Evolutionary conservation across 2,113 vertebrate species (phyloP).

Genomic region (Misgurnus anguillicaudatus): DNA sequence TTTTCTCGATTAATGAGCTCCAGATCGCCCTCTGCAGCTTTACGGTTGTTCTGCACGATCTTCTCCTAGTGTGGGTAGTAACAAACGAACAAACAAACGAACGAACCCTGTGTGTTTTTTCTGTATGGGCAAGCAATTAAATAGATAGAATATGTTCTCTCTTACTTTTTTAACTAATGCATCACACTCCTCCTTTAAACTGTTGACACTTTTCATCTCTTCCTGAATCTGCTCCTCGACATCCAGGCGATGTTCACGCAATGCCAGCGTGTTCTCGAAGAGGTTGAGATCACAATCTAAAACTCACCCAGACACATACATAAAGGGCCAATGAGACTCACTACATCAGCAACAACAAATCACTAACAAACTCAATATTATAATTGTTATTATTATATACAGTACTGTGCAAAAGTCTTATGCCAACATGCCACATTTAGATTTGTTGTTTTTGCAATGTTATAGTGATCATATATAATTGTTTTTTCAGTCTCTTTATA

Average conservation of each 20-base stretch:
- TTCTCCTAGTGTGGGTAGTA: slow-evolving; percentile 72
- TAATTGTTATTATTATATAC: too few species aligned
- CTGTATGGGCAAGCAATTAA: background rate
- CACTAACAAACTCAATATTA: too few species aligned
- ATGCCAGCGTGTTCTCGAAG: slow-evolving; percentile 79
- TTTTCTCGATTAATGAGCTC: slow-evolving; percentile 87
- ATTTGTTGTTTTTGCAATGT: too few species aligned
- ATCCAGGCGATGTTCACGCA: slow-evolving; percentile 79
- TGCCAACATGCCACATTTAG: too few species aligned
- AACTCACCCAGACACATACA: slow-evolving; percentile 28
- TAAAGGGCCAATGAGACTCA: background rate
- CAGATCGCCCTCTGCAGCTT: slow-evolving; percentile 73
- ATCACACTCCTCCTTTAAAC: slow-evolving; percentile 80
- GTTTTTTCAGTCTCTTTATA: too few species aligned
- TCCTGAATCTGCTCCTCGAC: slow-evolving; percentile 81
- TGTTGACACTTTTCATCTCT: slow-evolving; percentile 78
- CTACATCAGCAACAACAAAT: too few species aligned
- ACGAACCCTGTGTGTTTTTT: background rate
- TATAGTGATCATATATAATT: too few species aligned
- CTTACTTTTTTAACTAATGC: slow-evolving; percentile 80
- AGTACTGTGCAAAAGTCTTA: too few species aligned
- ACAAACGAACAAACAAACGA: slow-evolving; percentile 26
- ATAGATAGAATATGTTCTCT: background rate
- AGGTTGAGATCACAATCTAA: slow-evolving; percentile 81
- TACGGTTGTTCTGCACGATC: slow-evolving; percentile 69